Evolutionary conservation across 2,888 invertebrate species (phyloP), one percentile per base, ranked within the genome.

Genomic region (Ferrisia virgata): DNA sequence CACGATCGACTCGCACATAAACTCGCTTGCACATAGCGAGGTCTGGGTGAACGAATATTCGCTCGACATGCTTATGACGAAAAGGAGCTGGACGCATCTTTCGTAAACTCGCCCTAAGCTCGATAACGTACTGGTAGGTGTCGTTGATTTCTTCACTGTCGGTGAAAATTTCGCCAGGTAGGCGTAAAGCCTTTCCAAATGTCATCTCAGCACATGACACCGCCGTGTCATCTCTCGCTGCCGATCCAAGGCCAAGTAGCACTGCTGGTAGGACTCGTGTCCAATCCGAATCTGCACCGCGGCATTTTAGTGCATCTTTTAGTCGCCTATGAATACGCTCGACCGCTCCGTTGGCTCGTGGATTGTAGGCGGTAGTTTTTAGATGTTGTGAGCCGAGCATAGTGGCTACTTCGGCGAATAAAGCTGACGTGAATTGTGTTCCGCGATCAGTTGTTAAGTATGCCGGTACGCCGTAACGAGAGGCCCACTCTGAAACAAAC

Each of bases 401-500:
- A 0, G 2, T 28, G 1, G 33, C 11, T 0, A 82, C 40, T 4
- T 72, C n/a, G 0, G 1, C 2, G 85, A 88, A 89, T 1, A 89
- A 85, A 0, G 79, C 25, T 0, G 88, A 87, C 80, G 88, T 87
- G 81, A 89, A 89, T 84, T 89, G 88, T 31, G 87, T 85, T 31
- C 89, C 88, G 86, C 87, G 87, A 86, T 89, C 88, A 13, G 88
- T 88, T 0, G 88, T 88, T 2, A 88, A 86, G 1, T 40, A 84
- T 0, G 40, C 25, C 2, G 89, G 90, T 8, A 88, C 86, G 0
- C 89, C 89, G 85, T 88, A 90, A 11, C 89, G 86, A 0, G 89
- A 84, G 0, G 90, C 87, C 90, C 89, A 90, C n/a, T n/a, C n/a
- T n/a, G n/a, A n/a, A n/a, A n/a, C n/a, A n/a, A n/a, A n/a, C n/a